Evolutionary conservation across 2,797 vertebrate species (phyloP), one percentile per base, ranked within the genome.

Genomic region (Hozukius guyotensis): DNA sequence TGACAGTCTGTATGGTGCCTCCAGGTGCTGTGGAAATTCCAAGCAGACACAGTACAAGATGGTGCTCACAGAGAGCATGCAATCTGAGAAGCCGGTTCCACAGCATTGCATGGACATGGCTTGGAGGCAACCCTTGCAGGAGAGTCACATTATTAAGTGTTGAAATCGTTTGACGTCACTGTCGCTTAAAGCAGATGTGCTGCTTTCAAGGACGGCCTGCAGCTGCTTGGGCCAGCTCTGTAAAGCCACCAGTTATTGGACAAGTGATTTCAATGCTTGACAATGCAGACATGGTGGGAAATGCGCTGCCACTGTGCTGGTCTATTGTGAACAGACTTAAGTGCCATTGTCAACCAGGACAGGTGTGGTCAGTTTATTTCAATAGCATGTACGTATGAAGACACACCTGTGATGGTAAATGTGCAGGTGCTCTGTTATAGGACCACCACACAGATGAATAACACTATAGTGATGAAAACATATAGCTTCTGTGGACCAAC

Each of bases 21-120:
- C 5, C 1, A 1, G 32, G 46, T 62, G 20, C 80, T 71, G 34
- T 72, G 78, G 71, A 80, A 82, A 84, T 16, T 71, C 64, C 46
- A n/a, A 4, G 46, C 11, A 42, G 24, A 38, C 6, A 29, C 4
- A 65, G n/a, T 12, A 24, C 5, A 64, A 6, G 16, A 8, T 2
- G 34, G 1, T 38, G 4, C 5, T 83, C 10, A n/a, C 0, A 0
- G 27, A 27, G 8, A 53, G 12, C 8, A 27, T 13, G 25, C 20
- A 11, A 9, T 62, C 9, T 63, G 5, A 55, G 61, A 61, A 80
- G 65, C 84, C 4, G 13, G 78, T 84, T 88, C 25, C 2, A 25
- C 69, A 57, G 36, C 82, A 76, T 86, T 76, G 32, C 55, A 67
- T 2, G 1, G 4, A 56, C 16, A 25, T 5, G 14, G 20, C 24